A percentile compares a stretch with the other conserved stretches of the same genome.
Conservation (phyloP, 1,140 invertebrate genomes). For the Liolophura sinensis region DNA sequence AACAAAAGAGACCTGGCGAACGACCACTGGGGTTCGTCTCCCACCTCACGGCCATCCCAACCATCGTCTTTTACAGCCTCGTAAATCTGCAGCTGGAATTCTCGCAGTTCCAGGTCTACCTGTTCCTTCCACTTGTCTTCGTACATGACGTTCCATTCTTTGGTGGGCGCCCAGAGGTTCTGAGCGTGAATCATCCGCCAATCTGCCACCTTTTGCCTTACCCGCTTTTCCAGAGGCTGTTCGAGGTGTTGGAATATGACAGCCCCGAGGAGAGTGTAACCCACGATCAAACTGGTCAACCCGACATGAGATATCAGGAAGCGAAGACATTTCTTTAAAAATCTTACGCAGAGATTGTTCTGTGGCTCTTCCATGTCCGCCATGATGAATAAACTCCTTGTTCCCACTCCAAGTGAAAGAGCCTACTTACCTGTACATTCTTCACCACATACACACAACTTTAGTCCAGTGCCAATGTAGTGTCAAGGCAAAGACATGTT, state of each 20-base stretch:
- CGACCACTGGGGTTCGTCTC: slow-evolving; percentile 68
- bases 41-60: slow-evolving; percentile 65
- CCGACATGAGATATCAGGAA: slow-evolving; percentile 34
- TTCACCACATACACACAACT: no score
- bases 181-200: slow-evolving; percentile 1
- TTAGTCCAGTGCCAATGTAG: no score
- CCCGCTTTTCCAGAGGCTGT: slow-evolving; percentile 12
- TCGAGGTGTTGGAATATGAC: slow-evolving; percentile 18
- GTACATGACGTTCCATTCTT: slow-evolving; percentile 7
- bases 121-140: slow-evolving; percentile 68
- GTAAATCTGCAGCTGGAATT: slow-evolving; percentile 60
- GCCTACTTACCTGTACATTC: no score
- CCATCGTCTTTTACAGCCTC: slow-evolving; percentile 17
- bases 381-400: no score
- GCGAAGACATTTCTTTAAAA: slow-evolving; percentile 16
- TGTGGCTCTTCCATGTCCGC: no score
- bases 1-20: slow-evolving; percentile 79
- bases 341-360: no score
- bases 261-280: slow-evolving; percentile 20
- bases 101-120: slow-evolving; percentile 73
- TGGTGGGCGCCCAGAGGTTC: slow-evolving; percentile 11
- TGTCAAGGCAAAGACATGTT: no score
- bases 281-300: slow-evolving; percentile 21
- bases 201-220: slow-evolving; percentile 3
- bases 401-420: no score